phyloP scores from a whole-genome alignment of 2,888 invertebrate genomes.

The Escarpia spicata region DNA sequence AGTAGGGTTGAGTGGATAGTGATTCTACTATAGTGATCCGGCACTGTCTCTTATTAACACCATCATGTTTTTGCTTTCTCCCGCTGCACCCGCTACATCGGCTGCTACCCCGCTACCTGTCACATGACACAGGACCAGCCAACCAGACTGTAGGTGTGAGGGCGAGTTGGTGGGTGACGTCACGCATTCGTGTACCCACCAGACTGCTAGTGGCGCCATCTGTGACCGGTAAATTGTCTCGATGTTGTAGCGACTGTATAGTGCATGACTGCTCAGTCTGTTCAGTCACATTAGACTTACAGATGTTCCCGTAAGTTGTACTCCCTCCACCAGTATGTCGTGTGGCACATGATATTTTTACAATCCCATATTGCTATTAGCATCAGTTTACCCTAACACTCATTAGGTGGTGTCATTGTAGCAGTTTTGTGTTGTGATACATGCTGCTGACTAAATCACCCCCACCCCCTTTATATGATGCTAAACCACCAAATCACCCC shows the following conservation, averaged over 20 bases:
- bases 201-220: background rate
- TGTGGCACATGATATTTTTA: too few species aligned
- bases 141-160: background rate
- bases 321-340: too few species aligned
- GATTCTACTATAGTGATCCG: background rate
- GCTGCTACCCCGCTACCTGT: background rate
- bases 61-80: background rate
- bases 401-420: too few species aligned
- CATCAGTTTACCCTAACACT: too few species aligned
- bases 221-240: background rate
- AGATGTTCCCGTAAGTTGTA: too few species aligned
- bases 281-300: too few species aligned
- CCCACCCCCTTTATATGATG: too few species aligned
- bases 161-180: background rate
- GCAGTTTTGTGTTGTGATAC: too few species aligned
- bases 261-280: background rate
- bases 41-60: background rate
- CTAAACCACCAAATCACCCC: too few species aligned
- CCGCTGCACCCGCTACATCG: constrained; percentile 14
- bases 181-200: background rate
- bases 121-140: constrained; percentile 1
- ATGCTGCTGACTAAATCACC: too few species aligned
- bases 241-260: background rate
- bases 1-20: too few species aligned
- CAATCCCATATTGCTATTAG: too few species aligned